Conservation (phyloP, 2,888 invertebrate species). For the Xanthorhoe spadicearia region DNA sequence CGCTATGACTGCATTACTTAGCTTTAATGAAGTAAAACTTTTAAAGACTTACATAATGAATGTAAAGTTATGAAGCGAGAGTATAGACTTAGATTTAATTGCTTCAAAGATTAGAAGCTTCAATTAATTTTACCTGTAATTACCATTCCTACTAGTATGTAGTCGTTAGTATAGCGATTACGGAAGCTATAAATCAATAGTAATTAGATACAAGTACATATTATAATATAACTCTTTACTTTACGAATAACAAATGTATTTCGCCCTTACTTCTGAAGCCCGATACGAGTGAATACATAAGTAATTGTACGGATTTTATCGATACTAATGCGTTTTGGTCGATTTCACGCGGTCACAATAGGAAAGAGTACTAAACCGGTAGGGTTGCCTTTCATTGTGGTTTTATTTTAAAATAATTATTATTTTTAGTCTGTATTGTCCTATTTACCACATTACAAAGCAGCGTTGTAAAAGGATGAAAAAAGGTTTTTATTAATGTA, state of each 20-base stretch:
- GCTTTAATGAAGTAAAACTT: no score
- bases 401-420: not conserved
- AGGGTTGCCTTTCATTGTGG: conserved; percentile 26
- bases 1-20: no score
- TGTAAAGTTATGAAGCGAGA: no score
- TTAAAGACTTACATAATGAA: no score
- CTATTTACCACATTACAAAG: not conserved
- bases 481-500: not conserved
- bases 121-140: no score
- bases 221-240: not conserved
- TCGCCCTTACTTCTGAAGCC: not conserved
- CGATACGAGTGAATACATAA: conserved; percentile 18
- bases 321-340: conserved; percentile 61
- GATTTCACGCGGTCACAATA: conserved; percentile 55
- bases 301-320: conserved; percentile 43
- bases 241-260: not conserved
- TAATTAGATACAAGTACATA: no score
- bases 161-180: no score
- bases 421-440: not conserved
- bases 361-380: conserved; percentile 45
- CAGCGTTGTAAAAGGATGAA: not conserved
- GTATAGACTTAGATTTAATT: no score
- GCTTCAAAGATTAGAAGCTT: no score
- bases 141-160: no score
- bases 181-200: no score